Evolutionary conservation across 37 sponge, comb jelly and placozoan genomes (phyloP).

Genomic region (Hexactinellida sp.): DNA sequence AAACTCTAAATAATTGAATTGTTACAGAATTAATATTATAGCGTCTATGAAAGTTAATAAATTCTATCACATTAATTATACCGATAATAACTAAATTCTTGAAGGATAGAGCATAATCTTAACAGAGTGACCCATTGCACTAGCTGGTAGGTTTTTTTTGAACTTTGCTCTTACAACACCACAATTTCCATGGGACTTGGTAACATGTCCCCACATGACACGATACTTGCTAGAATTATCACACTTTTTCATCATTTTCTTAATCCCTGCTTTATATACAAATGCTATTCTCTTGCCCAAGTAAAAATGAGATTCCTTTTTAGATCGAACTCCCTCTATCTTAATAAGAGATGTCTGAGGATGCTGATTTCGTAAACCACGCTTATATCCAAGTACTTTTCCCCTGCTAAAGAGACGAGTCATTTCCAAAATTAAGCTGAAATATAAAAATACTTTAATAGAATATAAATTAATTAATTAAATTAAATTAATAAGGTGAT

Average conservation of each 20-base stretch:
- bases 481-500: no score
- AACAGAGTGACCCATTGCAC: constrained; percentile 88
- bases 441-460: no score
- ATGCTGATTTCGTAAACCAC: constrained; percentile 72
- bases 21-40: no score
- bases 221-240: constrained; percentile 74
- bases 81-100: neutral
- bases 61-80: no score
- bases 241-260: neutral
- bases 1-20: no score
- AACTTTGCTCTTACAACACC: constrained; percentile 92
- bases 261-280: constrained; percentile 46
- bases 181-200: constrained; percentile 85
- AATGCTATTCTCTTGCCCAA: constrained; percentile 90
- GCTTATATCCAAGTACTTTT: constrained; percentile 73
- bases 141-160: constrained; percentile 70
- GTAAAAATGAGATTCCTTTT: constrained; percentile 71
- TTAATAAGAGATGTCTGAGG: constrained; percentile 72
- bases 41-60: no score
- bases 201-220: constrained; percentile 89
- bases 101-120: constrained; percentile 14
- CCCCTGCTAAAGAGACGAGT: constrained; percentile 71
- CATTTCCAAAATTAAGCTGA: neutral
- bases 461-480: no score
- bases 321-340: constrained; percentile 70